Evolutionary conservation across 2,113 vertebrate genomes (phyloP).

Genomic region (Syngnathoides biaculeatus): DNA sequence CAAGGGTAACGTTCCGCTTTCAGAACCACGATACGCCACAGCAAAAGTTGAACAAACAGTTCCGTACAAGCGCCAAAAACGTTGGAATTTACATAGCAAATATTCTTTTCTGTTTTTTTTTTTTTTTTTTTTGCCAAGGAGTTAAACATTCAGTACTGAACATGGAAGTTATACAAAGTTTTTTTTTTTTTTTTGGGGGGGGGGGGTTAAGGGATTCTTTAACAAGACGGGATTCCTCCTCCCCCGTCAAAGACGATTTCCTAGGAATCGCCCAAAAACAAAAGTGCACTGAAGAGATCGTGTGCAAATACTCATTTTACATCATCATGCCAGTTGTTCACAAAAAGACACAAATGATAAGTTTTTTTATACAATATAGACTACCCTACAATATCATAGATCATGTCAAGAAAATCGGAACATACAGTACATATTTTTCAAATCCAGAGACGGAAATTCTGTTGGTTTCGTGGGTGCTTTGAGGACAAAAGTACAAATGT

Average conservation of each 20-base stretch:
- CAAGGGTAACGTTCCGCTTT: not conserved
- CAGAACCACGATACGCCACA: slow-evolving; percentile 30
- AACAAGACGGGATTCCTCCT: not conserved
- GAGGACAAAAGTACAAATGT: slow-evolving; percentile 5
- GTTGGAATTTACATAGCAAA: slow-evolving; percentile 55
- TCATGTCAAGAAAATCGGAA: slow-evolving; percentile 27
- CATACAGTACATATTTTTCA: not conserved
- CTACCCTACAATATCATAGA: slow-evolving; percentile 22
- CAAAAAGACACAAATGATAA: slow-evolving; percentile 47
- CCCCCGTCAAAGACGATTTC: not conserved
- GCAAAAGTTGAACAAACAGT: slow-evolving; percentile 47
- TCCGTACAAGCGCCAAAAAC: slow-evolving; percentile 45
- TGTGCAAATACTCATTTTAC: slow-evolving; percentile 51
- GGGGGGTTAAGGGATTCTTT: not conserved
- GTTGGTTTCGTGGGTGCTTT: slow-evolving; percentile 1
- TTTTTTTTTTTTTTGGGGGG: slow-evolving; percentile 11
- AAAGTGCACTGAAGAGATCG: slow-evolving; percentile 35
- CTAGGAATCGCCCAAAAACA: slow-evolving; percentile 29
- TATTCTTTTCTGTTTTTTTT: slow-evolving; percentile 19
- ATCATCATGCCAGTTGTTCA: slow-evolving; percentile 45
- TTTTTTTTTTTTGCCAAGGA: slow-evolving; percentile 50
- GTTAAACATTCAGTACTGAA: slow-evolving; percentile 62
- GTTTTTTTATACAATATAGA: slow-evolving; percentile 30
- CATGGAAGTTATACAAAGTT: slow-evolving; percentile 42
- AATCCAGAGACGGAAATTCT: not conserved